These are phyloP conservation scores for Syngnathus acus DNA, from an alignment of 2,797 vertebrate genomes.

Conservation along the genomic window DNA sequence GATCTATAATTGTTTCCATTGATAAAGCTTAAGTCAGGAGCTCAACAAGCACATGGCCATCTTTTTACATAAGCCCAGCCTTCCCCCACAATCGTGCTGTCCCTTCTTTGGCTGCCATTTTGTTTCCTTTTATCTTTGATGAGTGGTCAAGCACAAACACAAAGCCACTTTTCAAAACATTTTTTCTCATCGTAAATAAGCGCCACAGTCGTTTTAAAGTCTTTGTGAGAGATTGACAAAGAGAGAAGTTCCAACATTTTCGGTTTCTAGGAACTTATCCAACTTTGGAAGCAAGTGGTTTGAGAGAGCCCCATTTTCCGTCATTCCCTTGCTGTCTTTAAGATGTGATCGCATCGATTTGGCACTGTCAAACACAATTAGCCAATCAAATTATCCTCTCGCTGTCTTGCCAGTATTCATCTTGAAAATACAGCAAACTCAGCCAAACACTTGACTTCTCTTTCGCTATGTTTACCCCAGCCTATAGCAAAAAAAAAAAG, in stretches of 20 bases:
- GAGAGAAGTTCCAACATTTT: conserved; percentile 15
- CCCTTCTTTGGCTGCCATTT: background rate
- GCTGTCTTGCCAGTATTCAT: conserved; percentile 24
- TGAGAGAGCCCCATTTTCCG: conserved; percentile 46
- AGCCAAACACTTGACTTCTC: conserved; percentile 51
- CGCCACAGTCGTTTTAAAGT: background rate
- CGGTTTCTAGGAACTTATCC: conserved; percentile 28
- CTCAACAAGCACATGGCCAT: background rate
- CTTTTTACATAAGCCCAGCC: conserved; percentile 12
- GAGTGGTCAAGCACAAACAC: background rate
- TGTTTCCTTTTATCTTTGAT: conserved; percentile 15
- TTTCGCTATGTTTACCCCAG: conserved; percentile 37
- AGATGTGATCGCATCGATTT: conserved; percentile 53
- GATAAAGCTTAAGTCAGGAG: background rate
- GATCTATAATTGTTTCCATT: background rate
- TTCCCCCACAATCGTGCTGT: conserved; percentile 1
- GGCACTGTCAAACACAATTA: conserved; percentile 51
- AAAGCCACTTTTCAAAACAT: background rate
- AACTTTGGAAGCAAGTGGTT: conserved; percentile 44
- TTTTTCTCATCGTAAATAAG: background rate
- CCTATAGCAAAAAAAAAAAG: conserved; percentile 24
- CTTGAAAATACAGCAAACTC: conserved; percentile 36
- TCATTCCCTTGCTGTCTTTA: conserved; percentile 46
- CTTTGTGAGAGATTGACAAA: conserved; percentile 3
- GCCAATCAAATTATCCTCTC: conserved; percentile 64